Evolutionary conservation across 1,140 invertebrate genomes (phyloP).

Genomic region (Pararge aegeria): DNA sequence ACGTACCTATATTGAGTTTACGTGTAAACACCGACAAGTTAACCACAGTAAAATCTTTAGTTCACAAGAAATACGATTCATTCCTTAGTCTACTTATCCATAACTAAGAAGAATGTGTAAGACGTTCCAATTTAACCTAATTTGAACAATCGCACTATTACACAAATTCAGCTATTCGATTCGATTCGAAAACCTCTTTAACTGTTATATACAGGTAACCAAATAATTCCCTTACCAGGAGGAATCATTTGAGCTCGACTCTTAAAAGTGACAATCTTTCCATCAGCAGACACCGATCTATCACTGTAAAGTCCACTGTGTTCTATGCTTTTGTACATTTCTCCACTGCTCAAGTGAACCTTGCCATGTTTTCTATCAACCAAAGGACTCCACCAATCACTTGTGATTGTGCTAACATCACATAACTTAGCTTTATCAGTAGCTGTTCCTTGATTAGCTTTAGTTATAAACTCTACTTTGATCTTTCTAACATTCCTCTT

Average conservation of each 20-base stretch:
- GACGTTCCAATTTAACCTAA: too few species aligned
- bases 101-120: too few species aligned
- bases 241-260: slow-evolving; percentile 36
- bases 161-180: too few species aligned
- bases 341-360: slow-evolving; percentile 3
- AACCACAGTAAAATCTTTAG: too few species aligned
- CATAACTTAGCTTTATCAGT: slow-evolving; percentile 32
- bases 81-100: too few species aligned
- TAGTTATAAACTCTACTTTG: slow-evolving; percentile 29
- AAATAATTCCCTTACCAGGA: slow-evolving; percentile 19
- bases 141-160: too few species aligned
- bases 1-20: too few species aligned
- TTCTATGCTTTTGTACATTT: not conserved
- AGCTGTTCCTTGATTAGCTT: slow-evolving; percentile 32
- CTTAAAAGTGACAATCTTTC: slow-evolving; percentile 33
- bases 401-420: slow-evolving; percentile 39
- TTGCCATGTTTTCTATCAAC: slow-evolving; percentile 36
- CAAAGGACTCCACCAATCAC: slow-evolving; percentile 58
- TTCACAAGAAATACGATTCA: too few species aligned
- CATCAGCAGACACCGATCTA: slow-evolving; percentile 12
- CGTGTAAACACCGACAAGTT: too few species aligned
- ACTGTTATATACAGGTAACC: too few species aligned
- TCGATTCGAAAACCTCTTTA: too few species aligned
- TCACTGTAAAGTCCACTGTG: not conserved
- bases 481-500: slow-evolving; percentile 49